These are phyloP conservation scores for Ellobius talpinus DNA, from an alignment of 2,113 vertebrate species.

Conservation along the genomic window DNA sequence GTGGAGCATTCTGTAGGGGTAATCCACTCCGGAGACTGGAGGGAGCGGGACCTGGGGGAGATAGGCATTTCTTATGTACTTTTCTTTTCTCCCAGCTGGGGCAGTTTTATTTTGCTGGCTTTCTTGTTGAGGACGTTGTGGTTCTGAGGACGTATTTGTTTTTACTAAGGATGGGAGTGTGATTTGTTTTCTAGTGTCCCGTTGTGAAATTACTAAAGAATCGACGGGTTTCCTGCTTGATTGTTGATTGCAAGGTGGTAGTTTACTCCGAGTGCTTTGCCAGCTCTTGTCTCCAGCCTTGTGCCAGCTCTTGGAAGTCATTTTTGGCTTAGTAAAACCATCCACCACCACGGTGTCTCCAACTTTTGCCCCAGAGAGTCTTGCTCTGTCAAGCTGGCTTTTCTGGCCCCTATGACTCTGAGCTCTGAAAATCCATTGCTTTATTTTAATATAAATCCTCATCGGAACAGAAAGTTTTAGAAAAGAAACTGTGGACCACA, in stretches of 20 bases:
- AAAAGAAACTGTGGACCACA: slow-evolving; percentile 85
- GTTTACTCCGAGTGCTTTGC: neutral
- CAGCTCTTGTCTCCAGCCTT: slow-evolving; percentile 54
- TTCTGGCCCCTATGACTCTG: slow-evolving; percentile 69
- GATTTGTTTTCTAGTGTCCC: neutral
- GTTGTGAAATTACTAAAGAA: neutral
- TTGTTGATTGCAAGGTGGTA: slow-evolving; percentile 25
- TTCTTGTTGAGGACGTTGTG: slow-evolving; percentile 1
- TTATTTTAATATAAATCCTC: slow-evolving; percentile 87
- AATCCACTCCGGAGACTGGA: slow-evolving; percentile 67
- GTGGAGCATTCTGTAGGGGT: slow-evolving; percentile 69
- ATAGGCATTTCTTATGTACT: slow-evolving; percentile 53
- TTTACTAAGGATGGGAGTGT: slow-evolving; percentile 73
- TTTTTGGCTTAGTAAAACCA: slow-evolving; percentile 85
- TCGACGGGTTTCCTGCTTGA: neutral
- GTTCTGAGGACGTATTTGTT: neutral
- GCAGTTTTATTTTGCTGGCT: neutral
- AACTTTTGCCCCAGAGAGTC: slow-evolving; percentile 76
- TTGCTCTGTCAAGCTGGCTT: slow-evolving; percentile 6
- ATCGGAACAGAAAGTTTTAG: slow-evolving; percentile 84
- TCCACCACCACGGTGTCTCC: slow-evolving; percentile 87
- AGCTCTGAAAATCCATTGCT: slow-evolving; percentile 84
- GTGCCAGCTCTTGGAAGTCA: slow-evolving; percentile 84
- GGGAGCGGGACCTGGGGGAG: slow-evolving; percentile 81
- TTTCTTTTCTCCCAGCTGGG: slow-evolving; percentile 55